phyloP scores from a whole-genome alignment of 2,113 vertebrate species.

The Lagopus muta region DNA sequence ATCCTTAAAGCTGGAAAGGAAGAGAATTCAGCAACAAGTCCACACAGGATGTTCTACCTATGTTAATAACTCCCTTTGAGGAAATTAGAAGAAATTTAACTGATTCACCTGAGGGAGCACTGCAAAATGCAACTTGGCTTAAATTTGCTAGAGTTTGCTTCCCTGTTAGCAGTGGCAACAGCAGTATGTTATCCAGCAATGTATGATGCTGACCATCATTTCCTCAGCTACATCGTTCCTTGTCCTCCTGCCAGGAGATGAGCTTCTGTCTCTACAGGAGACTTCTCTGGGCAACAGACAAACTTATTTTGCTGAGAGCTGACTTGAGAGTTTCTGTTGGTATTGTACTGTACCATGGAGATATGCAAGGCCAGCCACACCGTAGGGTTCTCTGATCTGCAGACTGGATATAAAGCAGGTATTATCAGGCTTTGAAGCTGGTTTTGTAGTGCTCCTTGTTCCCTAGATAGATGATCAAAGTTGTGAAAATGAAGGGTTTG shows the following conservation, averaged over 20 bases:
- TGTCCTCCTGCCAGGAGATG: neutral
- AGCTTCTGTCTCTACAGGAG: neutral
- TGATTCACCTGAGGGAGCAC: neutral
- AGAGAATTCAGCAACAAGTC: neutral
- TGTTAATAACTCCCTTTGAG: neutral
- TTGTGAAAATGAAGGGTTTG: neutral
- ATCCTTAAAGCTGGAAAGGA: neutral
- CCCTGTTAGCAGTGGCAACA: neutral
- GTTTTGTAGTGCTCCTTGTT: neutral
- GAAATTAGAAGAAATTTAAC: neutral
- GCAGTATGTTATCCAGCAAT: neutral
- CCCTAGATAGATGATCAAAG: rapidly evolving
- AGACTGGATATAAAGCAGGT: neutral
- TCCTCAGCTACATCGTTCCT: neutral
- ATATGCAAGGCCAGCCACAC: neutral
- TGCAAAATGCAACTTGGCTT: neutral
- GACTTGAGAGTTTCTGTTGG: neutral
- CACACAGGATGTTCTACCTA: neutral
- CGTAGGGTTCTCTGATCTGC: neutral
- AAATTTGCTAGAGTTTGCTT: neutral
- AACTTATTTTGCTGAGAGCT: neutral
- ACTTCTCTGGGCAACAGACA: neutral
- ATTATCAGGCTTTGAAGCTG: neutral
- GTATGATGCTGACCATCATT: neutral
- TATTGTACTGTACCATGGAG: neutral